Conservation (phyloP, 2,797 vertebrate species). For the Huso huso region DNA sequence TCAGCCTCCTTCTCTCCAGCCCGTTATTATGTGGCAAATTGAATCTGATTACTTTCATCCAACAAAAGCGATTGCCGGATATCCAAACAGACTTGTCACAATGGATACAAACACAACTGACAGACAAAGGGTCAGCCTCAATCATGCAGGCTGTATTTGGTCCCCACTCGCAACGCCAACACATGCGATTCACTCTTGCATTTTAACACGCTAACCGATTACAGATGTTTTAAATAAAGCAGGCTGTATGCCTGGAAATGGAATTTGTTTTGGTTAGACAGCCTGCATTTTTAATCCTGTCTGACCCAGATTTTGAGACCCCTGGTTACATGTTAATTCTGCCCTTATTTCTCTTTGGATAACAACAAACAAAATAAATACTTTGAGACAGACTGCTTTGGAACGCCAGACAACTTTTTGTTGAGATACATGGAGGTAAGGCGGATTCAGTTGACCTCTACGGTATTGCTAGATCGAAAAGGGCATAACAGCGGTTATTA, state of each 20-base stretch:
- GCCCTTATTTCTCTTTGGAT: background rate
- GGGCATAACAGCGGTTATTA: too few relatives aligned
- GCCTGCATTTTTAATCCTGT: conserved; percentile 14
- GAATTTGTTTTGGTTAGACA: background rate
- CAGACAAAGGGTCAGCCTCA: conserved; percentile 32
- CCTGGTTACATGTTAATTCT: background rate
- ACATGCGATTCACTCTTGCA: conserved; percentile 13
- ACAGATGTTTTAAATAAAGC: background rate
- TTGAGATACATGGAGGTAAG: too few relatives aligned
- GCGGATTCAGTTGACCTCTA: too few relatives aligned
- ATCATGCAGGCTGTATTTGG: conserved; percentile 36
- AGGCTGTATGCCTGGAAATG: conserved; percentile 4
- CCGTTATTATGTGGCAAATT: conserved; percentile 30
- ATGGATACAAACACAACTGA: conserved; percentile 34
- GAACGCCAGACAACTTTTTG: too few relatives aligned
- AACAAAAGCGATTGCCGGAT: conserved; percentile 38
- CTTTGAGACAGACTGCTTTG: background rate
- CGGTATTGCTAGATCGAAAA: too few relatives aligned
- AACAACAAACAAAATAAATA: background rate
- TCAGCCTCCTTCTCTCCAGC: conserved; percentile 28
- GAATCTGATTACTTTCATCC: conserved; percentile 50
- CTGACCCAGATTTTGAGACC: conserved; percentile 11
- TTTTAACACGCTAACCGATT: conserved; percentile 17
- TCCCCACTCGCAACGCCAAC: background rate
- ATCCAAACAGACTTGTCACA: conserved; percentile 45